Percentiles rank a stretch among this genome's conserved stretches.
These are phyloP conservation scores for Cactoblastis cactorum DNA, from an alignment of 2,888 invertebrate genomes.

Conservation along the genomic window DNA sequence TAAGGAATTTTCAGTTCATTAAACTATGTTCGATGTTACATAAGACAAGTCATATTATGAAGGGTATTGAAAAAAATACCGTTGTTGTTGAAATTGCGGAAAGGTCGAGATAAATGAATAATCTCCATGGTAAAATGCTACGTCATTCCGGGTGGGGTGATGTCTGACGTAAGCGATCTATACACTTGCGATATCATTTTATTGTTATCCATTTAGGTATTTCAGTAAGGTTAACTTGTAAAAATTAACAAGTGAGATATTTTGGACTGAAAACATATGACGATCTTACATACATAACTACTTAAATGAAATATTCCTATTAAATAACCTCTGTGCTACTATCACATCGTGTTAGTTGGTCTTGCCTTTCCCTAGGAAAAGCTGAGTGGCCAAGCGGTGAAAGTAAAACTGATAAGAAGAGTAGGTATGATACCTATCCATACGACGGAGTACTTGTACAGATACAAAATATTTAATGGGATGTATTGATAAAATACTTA, in stretches of 20 bases:
- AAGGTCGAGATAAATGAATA: neutral
- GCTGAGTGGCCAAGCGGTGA: constrained; percentile 22
- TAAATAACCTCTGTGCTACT: neutral
- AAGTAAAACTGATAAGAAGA: constrained; percentile 12
- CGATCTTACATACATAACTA: neutral
- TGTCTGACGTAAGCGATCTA: constrained; percentile 18
- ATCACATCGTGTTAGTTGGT: neutral
- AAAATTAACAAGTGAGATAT: neutral
- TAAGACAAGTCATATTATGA: too few species aligned
- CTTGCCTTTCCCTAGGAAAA: neutral
- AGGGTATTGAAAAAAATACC: too few species aligned
- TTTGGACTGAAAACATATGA: neutral
- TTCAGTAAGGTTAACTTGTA: neutral
- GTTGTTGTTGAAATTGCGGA: neutral
- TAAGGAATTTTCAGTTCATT: too few species aligned
- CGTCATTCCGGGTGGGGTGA: constrained; percentile 25
- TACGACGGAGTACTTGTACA: neutral
- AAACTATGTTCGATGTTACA: too few species aligned
- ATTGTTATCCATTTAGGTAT: constrained; percentile 22
- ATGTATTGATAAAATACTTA: too few species aligned
- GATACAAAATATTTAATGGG: too few species aligned
- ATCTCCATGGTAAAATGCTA: constrained; percentile 9
- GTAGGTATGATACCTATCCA: constrained; percentile 8
- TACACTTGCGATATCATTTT: constrained; percentile 30
- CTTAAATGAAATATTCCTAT: neutral